Conservation (phyloP, 2,888 invertebrate genomes). For the Deilephila porcellus region DNA sequence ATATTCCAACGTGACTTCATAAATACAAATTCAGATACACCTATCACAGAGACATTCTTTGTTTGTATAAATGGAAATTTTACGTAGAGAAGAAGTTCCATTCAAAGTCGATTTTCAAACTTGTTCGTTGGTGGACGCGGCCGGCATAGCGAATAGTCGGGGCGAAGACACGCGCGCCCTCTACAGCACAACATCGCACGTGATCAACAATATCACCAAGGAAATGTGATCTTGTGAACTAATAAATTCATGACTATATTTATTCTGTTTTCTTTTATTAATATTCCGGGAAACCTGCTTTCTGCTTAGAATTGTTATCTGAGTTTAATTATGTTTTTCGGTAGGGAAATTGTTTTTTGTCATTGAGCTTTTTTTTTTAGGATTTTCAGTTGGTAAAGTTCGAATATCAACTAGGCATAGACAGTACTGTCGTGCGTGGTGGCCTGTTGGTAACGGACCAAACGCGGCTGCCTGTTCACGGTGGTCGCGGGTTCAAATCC, state of each 20-base stretch:
- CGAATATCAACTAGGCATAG: too few species aligned
- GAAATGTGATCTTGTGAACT: slow-evolving; percentile 43
- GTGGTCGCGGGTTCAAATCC: too few species aligned
- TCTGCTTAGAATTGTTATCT: neutral
- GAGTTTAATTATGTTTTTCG: slow-evolving; percentile 8
- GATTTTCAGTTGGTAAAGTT: neutral
- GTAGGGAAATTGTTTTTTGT: neutral
- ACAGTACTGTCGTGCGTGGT: too few species aligned
- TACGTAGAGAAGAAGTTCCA: slow-evolving; percentile 66
- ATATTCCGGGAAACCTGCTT: slow-evolving; percentile 11
- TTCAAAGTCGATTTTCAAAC: slow-evolving; percentile 79
- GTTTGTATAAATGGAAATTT: slow-evolving; percentile 72
- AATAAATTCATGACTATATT: slow-evolving; percentile 30
- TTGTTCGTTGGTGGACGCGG: slow-evolving; percentile 62
- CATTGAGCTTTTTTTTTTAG: slow-evolving; percentile 7
- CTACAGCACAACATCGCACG: slow-evolving; percentile 58
- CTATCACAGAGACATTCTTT: slow-evolving; percentile 35
- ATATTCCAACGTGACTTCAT: slow-evolving; percentile 31
- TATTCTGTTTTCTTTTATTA: slow-evolving; percentile 38
- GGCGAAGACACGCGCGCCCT: slow-evolving; percentile 48
- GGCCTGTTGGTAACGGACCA: too few species aligned
- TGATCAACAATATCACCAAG: slow-evolving; percentile 42
- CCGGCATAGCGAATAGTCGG: slow-evolving; percentile 53
- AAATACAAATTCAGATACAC: slow-evolving; percentile 1
- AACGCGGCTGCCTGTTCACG: too few species aligned